A percentile compares a stretch with the other conserved stretches of the same genome.
Conservation (phyloP, 1,140 invertebrate genomes). For the Leptestheria dahalacensis region DNA sequence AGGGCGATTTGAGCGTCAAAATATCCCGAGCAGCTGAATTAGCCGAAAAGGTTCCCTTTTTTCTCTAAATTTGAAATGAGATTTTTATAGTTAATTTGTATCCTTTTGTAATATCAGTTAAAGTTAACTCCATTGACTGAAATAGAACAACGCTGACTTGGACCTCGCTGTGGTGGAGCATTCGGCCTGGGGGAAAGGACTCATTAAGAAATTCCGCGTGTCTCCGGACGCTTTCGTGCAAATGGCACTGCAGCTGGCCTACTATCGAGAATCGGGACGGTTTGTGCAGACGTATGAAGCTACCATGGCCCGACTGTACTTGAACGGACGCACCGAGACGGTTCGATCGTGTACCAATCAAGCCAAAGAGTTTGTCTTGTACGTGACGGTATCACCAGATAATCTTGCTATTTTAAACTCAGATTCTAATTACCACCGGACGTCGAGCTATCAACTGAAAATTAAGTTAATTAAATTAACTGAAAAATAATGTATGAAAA, state of each 20-base stretch:
- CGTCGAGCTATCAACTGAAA: no score
- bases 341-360: slow-evolving; percentile 32
- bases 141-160: slow-evolving; percentile 33
- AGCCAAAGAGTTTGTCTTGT: slow-evolving; percentile 28
- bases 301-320: slow-evolving; percentile 35
- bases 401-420: neutral
- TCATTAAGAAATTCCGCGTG: slow-evolving; percentile 35
- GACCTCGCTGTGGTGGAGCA: slow-evolving; percentile 32
- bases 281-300: slow-evolving; percentile 38
- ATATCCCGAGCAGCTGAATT: slow-evolving; percentile 24
- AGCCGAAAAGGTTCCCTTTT: neutral
- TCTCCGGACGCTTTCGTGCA: slow-evolving; percentile 33
- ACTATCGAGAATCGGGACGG: slow-evolving; percentile 25
- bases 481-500: no score
- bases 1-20: slow-evolving; percentile 21
- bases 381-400: neutral
- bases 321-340: slow-evolving; percentile 36
- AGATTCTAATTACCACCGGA: no score
- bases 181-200: slow-evolving; percentile 34
- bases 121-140: slow-evolving; percentile 20
- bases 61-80: no score
- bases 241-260: slow-evolving; percentile 29
- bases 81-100: no score
- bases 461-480: no score
- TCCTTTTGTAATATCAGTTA: no score